Conservation (phyloP, 2,113 vertebrate species). For the Calidris pugnax region DNA sequence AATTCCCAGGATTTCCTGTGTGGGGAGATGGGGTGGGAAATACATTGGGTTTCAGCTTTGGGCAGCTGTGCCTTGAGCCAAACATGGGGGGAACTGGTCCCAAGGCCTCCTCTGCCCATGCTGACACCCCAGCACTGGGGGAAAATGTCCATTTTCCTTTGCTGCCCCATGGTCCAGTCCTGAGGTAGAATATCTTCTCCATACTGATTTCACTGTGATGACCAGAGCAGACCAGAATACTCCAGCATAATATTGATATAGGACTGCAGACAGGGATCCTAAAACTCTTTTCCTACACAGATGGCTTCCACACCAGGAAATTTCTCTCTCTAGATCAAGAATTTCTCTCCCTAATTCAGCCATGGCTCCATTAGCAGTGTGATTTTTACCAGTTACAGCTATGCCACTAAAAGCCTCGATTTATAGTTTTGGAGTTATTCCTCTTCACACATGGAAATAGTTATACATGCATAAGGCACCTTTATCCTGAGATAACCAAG, state of each 20-base stretch:
- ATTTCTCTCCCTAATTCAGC: not conserved
- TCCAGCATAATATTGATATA: not conserved
- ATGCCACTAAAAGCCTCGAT: not conserved
- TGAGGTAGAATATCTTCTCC: not conserved
- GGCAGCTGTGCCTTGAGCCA: not conserved
- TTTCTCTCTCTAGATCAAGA: not conserved
- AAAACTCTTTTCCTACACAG: not conserved
- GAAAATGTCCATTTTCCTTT: not conserved
- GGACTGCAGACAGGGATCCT: not conserved
- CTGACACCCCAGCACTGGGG: not conserved
- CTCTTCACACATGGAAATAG: constrained; percentile 46
- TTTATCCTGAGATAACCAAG: constrained; percentile 59
- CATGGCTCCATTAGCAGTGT: not conserved
- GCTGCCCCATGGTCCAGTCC: not conserved
- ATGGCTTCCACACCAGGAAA: not conserved
- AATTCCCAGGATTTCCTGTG: not conserved
- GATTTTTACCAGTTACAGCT: constrained; percentile 8
- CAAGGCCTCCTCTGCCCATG: not conserved
- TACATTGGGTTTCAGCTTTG: not conserved
- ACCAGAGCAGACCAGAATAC: not conserved
- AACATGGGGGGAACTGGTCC: rapidly evolving
- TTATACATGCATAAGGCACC: constrained; percentile 25
- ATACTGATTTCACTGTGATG: not conserved
- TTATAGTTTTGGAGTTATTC: constrained; percentile 31
- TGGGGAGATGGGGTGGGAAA: not conserved